A percentile compares a stretch with the other conserved stretches of the same genome.
These are phyloP conservation scores for Oreonectes daqikongensis DNA, from an alignment of 2,797 vertebrate species.

Conservation along the genomic window DNA sequence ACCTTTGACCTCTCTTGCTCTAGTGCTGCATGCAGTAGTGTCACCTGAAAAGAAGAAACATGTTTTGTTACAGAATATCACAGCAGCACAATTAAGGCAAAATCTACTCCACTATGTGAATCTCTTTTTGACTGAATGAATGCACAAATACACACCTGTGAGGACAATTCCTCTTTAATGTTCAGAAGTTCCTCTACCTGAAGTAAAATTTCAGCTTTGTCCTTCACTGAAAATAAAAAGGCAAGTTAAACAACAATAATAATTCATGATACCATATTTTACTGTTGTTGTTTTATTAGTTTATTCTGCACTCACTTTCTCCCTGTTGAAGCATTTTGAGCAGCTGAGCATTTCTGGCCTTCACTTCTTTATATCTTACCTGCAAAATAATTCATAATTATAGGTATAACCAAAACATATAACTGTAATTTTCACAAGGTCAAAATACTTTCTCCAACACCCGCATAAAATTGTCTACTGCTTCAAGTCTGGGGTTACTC, in stretches of 20 bases:
- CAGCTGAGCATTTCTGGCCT: slow-evolving; percentile 90
- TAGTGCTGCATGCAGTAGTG: slow-evolving; percentile 85
- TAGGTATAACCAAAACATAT: too few relatives aligned
- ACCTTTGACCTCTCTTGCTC: slow-evolving; percentile 94
- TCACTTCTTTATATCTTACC: slow-evolving; percentile 92
- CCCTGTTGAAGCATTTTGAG: slow-evolving; percentile 95
- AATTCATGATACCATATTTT: background rate
- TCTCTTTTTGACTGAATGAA: background rate
- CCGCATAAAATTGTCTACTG: too few relatives aligned
- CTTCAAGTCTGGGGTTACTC: too few relatives aligned
- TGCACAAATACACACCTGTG: slow-evolving; percentile 76
- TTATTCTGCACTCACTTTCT: slow-evolving; percentile 85
- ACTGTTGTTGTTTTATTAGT: too few relatives aligned
- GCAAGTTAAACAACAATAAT: background rate
- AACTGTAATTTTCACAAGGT: too few relatives aligned
- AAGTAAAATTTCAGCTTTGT: slow-evolving; percentile 94
- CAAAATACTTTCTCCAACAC: too few relatives aligned
- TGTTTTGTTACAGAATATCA: background rate
- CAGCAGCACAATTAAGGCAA: background rate
- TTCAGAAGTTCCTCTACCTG: slow-evolving; percentile 89
- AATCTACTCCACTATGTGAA: background rate
- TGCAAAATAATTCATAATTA: slow-evolving; percentile 57
- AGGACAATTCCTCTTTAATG: slow-evolving; percentile 92
- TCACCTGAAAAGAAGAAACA: slow-evolving; percentile 74
- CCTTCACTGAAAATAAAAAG: slow-evolving; percentile 84